Evolutionary conservation across 2,888 invertebrate genomes (phyloP).

Genomic region (Drosophila helvetica): DNA sequence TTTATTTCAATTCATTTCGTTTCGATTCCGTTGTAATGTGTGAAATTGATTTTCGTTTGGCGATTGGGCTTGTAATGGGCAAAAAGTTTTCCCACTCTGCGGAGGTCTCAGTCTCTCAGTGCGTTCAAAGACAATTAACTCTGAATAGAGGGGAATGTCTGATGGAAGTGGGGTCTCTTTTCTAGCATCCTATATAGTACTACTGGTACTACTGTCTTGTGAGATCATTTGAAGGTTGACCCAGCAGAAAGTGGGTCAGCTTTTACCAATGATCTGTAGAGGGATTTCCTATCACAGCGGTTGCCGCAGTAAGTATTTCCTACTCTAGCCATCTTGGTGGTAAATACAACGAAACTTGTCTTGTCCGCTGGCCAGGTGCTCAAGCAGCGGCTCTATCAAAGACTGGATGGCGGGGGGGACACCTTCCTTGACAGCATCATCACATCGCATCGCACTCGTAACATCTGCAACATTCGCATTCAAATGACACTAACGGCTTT

Average conservation of each 20-base stretch:
- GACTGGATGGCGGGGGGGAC: slow-evolving; percentile 29
- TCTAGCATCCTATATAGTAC: not conserved
- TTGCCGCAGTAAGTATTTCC: not conserved
- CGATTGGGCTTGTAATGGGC: slow-evolving; percentile 62
- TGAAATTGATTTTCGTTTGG: slow-evolving; percentile 74
- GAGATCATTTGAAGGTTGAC: slow-evolving; percentile 23
- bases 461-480: slow-evolving; percentile 62
- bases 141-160: slow-evolving; percentile 21
- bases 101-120: slow-evolving; percentile 24
- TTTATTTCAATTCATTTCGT: slow-evolving; percentile 22
- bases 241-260: slow-evolving; percentile 32
- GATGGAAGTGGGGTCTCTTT: slow-evolving; percentile 18
- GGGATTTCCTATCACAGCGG: slow-evolving; percentile 12
- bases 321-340: slow-evolving; percentile 3
- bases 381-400: slow-evolving; percentile 36
- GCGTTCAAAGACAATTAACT: slow-evolving; percentile 22
- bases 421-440: slow-evolving; percentile 46
- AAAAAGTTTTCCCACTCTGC: slow-evolving; percentile 50
- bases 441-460: slow-evolving; percentile 53
- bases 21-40: slow-evolving; percentile 61
- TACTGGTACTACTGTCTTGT: slow-evolving; percentile 20
- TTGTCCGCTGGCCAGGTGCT: slow-evolving; percentile 8
- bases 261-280: not conserved
- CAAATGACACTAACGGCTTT: slow-evolving; percentile 79
- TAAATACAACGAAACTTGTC: slow-evolving; percentile 6